phyloP scores from a whole-genome alignment of 2,888 invertebrate species.

The Heliconius cydno region DNA sequence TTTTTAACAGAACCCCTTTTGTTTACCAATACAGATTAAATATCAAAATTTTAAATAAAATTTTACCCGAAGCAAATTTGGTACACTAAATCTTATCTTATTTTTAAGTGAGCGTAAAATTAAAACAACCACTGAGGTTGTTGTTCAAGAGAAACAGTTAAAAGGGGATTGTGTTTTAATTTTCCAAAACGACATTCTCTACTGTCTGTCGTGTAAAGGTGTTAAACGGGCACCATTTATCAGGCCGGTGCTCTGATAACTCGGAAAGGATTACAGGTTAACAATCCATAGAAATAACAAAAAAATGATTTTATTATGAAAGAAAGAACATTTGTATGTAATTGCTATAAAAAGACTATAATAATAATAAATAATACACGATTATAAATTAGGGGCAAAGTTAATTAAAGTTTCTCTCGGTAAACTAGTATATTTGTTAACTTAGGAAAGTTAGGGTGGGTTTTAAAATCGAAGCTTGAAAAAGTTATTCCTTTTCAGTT shows the following conservation, averaged over 20 bases:
- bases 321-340: neutral
- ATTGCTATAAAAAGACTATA: neutral
- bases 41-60: neutral
- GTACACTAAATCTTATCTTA: neutral
- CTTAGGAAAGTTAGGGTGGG: neutral
- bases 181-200: slow-evolving; percentile 24
- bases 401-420: too few relatives aligned
- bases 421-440: too few relatives aligned
- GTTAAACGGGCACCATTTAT: slow-evolving; percentile 38
- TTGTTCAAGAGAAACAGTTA: slow-evolving; percentile 3
- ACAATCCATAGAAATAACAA: neutral
- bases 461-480: neutral
- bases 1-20: neutral
- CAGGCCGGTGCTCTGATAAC: slow-evolving; percentile 30
- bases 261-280: neutral
- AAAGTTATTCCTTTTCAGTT: neutral
- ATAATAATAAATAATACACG: too few relatives aligned
- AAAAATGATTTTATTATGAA: too few relatives aligned
- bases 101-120: slow-evolving; percentile 1
- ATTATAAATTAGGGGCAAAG: too few relatives aligned
- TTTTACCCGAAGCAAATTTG: neutral
- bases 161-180: slow-evolving; percentile 21
- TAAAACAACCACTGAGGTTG: neutral
- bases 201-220: slow-evolving; percentile 26
- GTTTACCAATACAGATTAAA: neutral